Percentiles rank a stretch among this genome's conserved stretches.
These are phyloP conservation scores for Rutilus rutilus DNA, from an alignment of 2,113 vertebrate genomes.

Conservation along the genomic window DNA sequence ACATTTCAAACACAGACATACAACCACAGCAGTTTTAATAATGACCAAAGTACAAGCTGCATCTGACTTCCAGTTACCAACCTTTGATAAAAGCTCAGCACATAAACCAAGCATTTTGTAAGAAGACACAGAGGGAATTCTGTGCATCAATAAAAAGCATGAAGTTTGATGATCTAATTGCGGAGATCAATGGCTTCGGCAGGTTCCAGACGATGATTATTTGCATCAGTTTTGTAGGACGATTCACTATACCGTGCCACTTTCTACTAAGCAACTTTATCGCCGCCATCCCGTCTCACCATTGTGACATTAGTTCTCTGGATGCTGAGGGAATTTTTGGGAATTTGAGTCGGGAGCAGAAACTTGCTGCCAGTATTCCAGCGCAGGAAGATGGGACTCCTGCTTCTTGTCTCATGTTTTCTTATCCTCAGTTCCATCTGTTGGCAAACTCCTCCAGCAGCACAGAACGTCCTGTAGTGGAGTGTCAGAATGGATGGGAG, in stretches of 20 bases:
- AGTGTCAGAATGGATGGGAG: constrained; percentile 82
- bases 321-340: constrained; percentile 56
- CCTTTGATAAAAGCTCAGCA: not conserved
- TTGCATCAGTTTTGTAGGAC: constrained; percentile 70
- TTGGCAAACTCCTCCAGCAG: constrained; percentile 69
- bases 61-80: constrained; percentile 8
- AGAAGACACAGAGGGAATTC: not conserved
- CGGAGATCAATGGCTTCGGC: constrained; percentile 81
- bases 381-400: constrained; percentile 66
- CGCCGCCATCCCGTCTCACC: constrained; percentile 49
- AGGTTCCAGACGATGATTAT: constrained; percentile 80
- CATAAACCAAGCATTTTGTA: not conserved
- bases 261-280: constrained; percentile 58
- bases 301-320: constrained; percentile 58
- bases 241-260: constrained; percentile 65
- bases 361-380: constrained; percentile 75
- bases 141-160: constrained; percentile 63
- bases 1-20: not conserved
- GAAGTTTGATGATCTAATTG: constrained; percentile 84
- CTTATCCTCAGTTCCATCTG: constrained; percentile 73
- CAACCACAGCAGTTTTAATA: not conserved
- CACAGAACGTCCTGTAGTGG: constrained; percentile 53
- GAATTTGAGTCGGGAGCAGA: constrained; percentile 76
- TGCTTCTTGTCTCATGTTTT: constrained; percentile 82
- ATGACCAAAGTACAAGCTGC: constrained; percentile 34